These are phyloP conservation scores for Maconellicoccus hirsutus DNA, from an alignment of 1,140 invertebrate genomes.

Conservation along the genomic window DNA sequence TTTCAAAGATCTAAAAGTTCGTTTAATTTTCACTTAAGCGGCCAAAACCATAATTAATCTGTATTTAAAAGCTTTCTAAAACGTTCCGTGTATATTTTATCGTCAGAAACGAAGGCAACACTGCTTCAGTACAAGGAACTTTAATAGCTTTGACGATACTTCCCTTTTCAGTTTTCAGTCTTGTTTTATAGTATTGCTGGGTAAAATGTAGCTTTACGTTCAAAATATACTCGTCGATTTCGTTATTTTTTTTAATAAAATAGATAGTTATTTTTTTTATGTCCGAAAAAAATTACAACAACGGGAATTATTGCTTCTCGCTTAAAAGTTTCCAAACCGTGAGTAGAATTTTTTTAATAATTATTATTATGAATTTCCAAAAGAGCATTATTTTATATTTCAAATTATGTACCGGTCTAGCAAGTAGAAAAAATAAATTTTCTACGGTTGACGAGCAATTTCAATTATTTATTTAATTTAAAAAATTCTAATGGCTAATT, in stretches of 20 bases:
- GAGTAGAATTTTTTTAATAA: background rate
- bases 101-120: background rate
- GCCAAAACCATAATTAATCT: too few relatives aligned
- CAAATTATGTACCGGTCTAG: too few relatives aligned
- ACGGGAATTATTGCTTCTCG: background rate
- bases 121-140: background rate
- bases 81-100: too few relatives aligned
- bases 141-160: background rate
- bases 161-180: slow-evolving; percentile 8
- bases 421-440: too few relatives aligned
- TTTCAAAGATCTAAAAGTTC: too few relatives aligned
- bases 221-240: background rate
- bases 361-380: too few relatives aligned
- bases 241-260: background rate
- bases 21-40: too few relatives aligned
- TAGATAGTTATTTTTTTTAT: background rate
- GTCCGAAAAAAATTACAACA: background rate
- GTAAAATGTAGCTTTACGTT: background rate
- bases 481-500: too few relatives aligned
- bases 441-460: too few relatives aligned
- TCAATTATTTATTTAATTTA: too few relatives aligned
- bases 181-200: background rate
- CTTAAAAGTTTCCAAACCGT: background rate
- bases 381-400: too few relatives aligned
- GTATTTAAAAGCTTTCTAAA: too few relatives aligned